Percentiles rank a stretch among this genome's conserved stretches.
phyloP scores from a whole-genome alignment of 2,113 vertebrate genomes.

The Neolamprologus ventralis region DNA sequence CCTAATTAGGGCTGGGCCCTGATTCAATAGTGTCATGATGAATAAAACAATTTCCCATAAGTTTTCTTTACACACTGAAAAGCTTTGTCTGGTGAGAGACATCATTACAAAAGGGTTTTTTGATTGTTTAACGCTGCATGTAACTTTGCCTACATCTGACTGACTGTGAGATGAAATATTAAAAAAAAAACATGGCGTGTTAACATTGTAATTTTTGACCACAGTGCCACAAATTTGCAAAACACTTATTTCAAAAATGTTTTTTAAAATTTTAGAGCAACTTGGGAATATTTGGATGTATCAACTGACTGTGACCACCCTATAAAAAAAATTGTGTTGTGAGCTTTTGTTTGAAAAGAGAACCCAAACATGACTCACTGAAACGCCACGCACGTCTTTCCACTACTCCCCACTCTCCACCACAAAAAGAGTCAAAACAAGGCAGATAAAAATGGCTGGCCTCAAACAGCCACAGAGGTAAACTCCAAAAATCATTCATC shows the following conservation, averaged over 20 bases:
- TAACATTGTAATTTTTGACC: neutral
- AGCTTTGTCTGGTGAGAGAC: neutral
- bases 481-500: constrained; percentile 38
- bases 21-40: neutral
- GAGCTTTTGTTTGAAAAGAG: neutral
- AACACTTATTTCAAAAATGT: neutral
- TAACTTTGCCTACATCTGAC: neutral
- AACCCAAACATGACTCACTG: neutral
- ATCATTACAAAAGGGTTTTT: neutral
- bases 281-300: neutral
- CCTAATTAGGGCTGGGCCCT: neutral
- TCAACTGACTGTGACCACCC: neutral
- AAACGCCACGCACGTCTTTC: neutral
- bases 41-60: neutral
- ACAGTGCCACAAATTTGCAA: neutral
- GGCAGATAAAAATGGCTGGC: constrained; percentile 16
- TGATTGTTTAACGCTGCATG: neutral
- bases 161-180: neutral
- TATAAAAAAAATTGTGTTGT: neutral
- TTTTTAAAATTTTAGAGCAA: neutral
- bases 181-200: neutral
- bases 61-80: neutral
- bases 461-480: constrained; percentile 8
- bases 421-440: constrained; percentile 4
- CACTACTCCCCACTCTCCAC: neutral